Base-by-base conservation (phyloP, 92 coral and sea anemone species). In the Porites cylindrica region DNA sequence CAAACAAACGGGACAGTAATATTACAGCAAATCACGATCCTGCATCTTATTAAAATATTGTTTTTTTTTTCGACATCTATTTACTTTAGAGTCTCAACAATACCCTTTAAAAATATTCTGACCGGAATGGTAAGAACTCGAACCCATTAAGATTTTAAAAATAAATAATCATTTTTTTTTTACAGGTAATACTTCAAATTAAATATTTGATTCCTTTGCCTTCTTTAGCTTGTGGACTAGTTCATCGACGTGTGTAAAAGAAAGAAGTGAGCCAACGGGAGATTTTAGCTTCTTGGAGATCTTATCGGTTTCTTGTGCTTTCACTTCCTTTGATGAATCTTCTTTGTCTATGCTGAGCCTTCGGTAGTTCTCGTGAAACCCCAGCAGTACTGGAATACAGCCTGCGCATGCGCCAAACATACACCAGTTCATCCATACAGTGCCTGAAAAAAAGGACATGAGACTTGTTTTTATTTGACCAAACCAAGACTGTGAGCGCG, bases 371-470 rank as follows among this genome's bases (percentile, higher is more conserved):
- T 97, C 99, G 51, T 85, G 96, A 87, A 97, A 95, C 58, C 93
- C 84, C 92, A 97, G 89, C 86, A 97, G 91, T 68, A 97, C 79
- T 67, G 99, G 99, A 82, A 97, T 97, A 59, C 99, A 93, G 77
- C 96, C 99, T 6, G 97, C 98, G 80, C 99, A 97, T 51, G 99
- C 95, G 66, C 93, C 99, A 75, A 97, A 97, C 96, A 97, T 93
- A 59, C 96, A 96, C 99, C 99, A 97, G 94, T 97, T 97, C 99
- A 97, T 97, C 99, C 99, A 97, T 21, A 86, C 90, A 24, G 99
- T 97, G n/a, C 99, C 99, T 97, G 81, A 20, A 66, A 60, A 51
- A 14, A 64, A 65, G 66, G 13, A 50, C 26, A 61, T 75, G 43
- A 51, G 32, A 61, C 11, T 23, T 11, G 8, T 17, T 24, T 63